Base-by-base conservation (phyloP, 2,888 invertebrate genomes). In the Drosophila pseudotalamancana region DNA sequence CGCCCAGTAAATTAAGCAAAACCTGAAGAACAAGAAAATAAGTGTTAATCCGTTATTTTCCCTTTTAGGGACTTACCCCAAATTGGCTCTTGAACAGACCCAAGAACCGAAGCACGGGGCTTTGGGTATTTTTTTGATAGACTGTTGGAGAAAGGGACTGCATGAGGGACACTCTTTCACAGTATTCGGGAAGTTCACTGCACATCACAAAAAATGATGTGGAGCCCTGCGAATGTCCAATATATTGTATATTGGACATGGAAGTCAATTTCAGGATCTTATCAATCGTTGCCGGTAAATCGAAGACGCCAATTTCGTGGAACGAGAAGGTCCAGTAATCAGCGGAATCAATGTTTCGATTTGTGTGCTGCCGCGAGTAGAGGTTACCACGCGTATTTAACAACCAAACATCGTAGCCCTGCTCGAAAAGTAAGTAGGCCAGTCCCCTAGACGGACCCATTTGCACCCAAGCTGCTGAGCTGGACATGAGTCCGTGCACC, bases 331-430 rank as follows among this genome's bases (percentile, higher is more conserved):
- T 14, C 76, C 80, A 78, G 34, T 53, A 78, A 0, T 40, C 5
- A 0, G n/a, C 1, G 0, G 37, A 40, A 0, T 9, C 31, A 2
- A 67, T 37, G 0, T 6, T 2, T 1, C 9, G 14, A 3, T 31
- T 12, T 0, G 1, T 3, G 31, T 78, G 76, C 0, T 31, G 2
- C 14, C 34, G 45, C 0, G 83, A 83, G 42, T 78, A 78, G 0
- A 72, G 0, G 35, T 69, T 78, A 14, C 78, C 78, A 11, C 78
- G 72, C 1, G 83, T 72, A 16, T 78, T 78, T 1, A 79, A 6
- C 54, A 78, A 19, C 78, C 78, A 78, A 21, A 78, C 83, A 25
- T 78, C 78, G 40, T 53, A 78, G 0, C 78, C 78, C 12, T 62
- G 45, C 0, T 29, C 14, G 11, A 46, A 78, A 0, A 82, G 57